Evolutionary conservation across 2,888 invertebrate species (phyloP).

Genomic region (Eupithecia subumbrata): DNA sequence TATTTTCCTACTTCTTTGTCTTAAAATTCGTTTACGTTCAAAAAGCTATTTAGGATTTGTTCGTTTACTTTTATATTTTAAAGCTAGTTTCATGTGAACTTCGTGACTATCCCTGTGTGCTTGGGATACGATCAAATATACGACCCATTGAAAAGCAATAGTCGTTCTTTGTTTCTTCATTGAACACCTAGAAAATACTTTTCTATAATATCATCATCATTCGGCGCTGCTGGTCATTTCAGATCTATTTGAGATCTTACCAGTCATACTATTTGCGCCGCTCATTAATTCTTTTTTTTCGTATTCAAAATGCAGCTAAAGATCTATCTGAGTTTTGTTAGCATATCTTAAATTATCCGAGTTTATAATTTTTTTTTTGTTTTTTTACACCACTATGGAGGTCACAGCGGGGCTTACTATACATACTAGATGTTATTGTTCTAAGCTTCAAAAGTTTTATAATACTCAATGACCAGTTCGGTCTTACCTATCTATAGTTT

Average conservation of each 20-base stretch:
- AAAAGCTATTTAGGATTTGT: not conserved
- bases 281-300: no score
- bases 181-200: constrained; percentile 24
- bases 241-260: no score
- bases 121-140: constrained; percentile 29
- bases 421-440: no score
- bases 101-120: constrained; percentile 24
- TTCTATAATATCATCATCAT: not conserved
- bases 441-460: no score
- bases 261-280: no score
- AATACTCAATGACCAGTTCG: not conserved
- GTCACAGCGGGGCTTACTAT: no score
- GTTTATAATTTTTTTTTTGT: no score
- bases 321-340: no score
- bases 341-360: no score
- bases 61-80: constrained; percentile 5
- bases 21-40: not conserved
- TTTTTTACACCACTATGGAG: no score
- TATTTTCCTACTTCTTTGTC: not conserved
- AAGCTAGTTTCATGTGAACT: constrained; percentile 5
- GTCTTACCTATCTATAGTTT: not conserved
- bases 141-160: constrained; percentile 18
- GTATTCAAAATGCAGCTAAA: no score
- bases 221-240: no score
- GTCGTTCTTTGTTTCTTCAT: constrained; percentile 50